phyloP scores from a whole-genome alignment of 1,140 invertebrate genomes.

The Megalopta genalis region DNA sequence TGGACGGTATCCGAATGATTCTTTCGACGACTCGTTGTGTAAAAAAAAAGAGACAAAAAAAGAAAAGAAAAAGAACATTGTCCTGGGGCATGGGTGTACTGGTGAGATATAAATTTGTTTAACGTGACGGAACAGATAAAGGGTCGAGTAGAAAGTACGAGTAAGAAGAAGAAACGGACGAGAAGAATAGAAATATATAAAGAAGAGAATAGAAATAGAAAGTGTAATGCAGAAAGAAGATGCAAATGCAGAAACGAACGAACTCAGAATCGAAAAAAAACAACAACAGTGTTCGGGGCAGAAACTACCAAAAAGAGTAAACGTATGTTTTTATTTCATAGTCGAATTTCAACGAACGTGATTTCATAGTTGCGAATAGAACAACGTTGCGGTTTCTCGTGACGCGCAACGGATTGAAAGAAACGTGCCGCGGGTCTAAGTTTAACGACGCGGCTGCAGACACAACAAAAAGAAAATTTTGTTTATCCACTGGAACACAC shows the following conservation, averaged over 20 bases:
- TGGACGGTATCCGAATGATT: constrained; percentile 14
- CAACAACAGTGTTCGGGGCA: neutral
- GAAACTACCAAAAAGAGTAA: neutral
- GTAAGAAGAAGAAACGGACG: neutral
- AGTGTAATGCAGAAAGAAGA: neutral
- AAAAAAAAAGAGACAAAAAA: neutral
- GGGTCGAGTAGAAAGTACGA: neutral
- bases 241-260: neutral
- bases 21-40: neutral
- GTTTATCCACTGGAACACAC: neutral
- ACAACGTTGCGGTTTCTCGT: too few species aligned
- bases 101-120: neutral
- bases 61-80: neutral
- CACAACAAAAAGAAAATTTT: neutral
- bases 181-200: neutral
- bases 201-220: neutral
- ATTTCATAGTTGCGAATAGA: too few species aligned
- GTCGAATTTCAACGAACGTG: too few species aligned
- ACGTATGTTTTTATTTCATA: too few species aligned
- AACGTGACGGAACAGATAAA: too few species aligned
- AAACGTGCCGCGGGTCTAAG: too few species aligned
- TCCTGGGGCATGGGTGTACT: neutral
- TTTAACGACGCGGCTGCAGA: too few species aligned
- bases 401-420: too few species aligned
- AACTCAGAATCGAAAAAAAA: neutral